A percentile compares a stretch with the other conserved stretches of the same genome.
Evolutionary conservation across 2,797 vertebrate genomes (phyloP).

Genomic region (Rousettus madagascariensis): DNA sequence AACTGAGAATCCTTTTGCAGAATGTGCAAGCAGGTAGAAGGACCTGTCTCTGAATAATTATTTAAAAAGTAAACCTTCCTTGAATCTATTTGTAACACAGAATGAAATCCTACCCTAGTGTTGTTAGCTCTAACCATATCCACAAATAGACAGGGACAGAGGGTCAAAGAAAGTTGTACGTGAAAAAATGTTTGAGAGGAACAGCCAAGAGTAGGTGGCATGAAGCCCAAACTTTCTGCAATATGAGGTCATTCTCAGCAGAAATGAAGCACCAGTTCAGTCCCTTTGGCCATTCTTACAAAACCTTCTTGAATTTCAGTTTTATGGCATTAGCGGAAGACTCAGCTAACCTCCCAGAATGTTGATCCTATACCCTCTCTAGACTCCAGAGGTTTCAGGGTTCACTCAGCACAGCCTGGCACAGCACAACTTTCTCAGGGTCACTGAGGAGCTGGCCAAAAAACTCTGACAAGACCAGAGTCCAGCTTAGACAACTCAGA

Average conservation of each 20-base stretch:
- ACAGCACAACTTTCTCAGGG: too few relatives aligned
- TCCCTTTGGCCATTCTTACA: neutral
- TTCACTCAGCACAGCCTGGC: neutral
- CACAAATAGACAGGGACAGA: slow-evolving; percentile 84
- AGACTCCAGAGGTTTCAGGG: neutral
- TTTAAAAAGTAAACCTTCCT: neutral
- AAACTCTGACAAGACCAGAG: neutral
- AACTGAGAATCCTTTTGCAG: neutral
- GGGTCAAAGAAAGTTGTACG: slow-evolving; percentile 26
- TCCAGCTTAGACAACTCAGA: neutral
- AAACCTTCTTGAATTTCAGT: neutral
- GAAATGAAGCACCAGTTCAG: neutral
- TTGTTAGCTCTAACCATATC: slow-evolving; percentile 62
- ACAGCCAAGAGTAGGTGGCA: slow-evolving; percentile 3
- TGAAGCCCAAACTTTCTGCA: neutral
- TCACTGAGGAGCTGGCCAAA: neutral
- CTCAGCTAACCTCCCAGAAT: neutral
- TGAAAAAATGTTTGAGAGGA: neutral
- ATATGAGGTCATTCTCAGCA: neutral
- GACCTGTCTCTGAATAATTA: neutral
- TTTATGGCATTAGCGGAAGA: neutral
- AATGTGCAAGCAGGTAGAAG: neutral
- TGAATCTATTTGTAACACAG: slow-evolving; percentile 32
- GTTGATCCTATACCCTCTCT: neutral
- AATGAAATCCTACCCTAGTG: slow-evolving; percentile 33